Conservation (phyloP, 2,797 vertebrate species). For the Gephyroberyx darwinii region DNA sequence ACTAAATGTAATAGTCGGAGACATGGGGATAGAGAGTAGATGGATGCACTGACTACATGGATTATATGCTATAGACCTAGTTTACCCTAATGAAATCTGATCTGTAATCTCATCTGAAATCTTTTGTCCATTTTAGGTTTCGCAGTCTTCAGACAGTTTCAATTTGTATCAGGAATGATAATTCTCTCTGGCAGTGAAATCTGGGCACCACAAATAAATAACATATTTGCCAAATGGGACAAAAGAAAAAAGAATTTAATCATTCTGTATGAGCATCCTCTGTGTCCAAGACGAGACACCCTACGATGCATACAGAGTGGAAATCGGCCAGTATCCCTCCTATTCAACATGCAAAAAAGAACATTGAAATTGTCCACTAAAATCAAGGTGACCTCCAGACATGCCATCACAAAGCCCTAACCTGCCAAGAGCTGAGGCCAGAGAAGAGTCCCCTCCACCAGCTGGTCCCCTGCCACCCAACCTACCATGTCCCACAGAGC, state of each 20-base stretch:
- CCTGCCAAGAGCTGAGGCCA: constrained; percentile 22
- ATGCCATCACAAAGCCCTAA: constrained; percentile 30
- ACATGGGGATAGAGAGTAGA: constrained; percentile 24
- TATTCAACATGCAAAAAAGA: constrained; percentile 27
- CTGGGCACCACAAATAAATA: constrained; percentile 5
- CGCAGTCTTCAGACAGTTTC: constrained; percentile 14
- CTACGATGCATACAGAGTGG: neutral
- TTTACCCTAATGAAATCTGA: constrained; percentile 51
- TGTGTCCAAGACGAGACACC: neutral
- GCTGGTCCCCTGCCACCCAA: too few relatives aligned
- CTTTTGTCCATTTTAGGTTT: constrained; percentile 26
- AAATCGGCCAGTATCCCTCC: constrained; percentile 12
- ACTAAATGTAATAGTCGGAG: constrained; percentile 37
- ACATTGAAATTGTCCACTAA: constrained; percentile 21
- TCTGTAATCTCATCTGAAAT: constrained; percentile 52
- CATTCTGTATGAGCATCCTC: neutral
- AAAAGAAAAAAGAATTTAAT: neutral
- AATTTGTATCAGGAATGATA: constrained; percentile 12
- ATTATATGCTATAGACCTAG: constrained; percentile 19
- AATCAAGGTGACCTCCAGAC: constrained; percentile 38
- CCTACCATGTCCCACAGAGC: too few relatives aligned
- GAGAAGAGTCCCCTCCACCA: too few relatives aligned
- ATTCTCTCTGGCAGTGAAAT: constrained; percentile 22
- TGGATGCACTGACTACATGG: constrained; percentile 23
- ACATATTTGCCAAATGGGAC: neutral